Evolutionary conservation across 2,113 vertebrate genomes (phyloP).

Genomic region (Ifrita kowaldi): DNA sequence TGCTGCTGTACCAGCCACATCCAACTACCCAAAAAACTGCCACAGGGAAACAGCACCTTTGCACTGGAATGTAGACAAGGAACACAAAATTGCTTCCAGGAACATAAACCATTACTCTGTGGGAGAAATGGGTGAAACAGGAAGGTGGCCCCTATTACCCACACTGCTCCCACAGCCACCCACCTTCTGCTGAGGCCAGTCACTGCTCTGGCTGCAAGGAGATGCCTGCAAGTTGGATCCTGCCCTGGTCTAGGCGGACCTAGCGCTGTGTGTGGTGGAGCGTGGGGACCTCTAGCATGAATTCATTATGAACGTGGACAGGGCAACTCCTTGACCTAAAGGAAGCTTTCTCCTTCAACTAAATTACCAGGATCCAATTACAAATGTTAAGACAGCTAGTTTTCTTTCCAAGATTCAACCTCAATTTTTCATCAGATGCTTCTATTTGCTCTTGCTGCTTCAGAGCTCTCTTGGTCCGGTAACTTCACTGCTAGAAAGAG

Average conservation of each 20-base stretch:
- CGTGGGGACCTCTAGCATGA: not conserved
- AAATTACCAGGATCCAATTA: not conserved
- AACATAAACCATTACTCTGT: not conserved
- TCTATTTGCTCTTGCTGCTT: not conserved
- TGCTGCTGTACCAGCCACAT: not conserved
- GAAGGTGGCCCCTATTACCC: not conserved
- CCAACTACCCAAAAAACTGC: not conserved
- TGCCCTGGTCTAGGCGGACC: not conserved
- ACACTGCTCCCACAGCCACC: not conserved
- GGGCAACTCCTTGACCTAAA: not conserved
- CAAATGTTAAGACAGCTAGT: not conserved
- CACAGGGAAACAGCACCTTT: not conserved
- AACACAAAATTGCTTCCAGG: not conserved
- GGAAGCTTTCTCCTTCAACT: not conserved
- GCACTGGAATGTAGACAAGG: accelerated
- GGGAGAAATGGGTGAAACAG: not conserved
- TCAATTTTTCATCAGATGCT: not conserved
- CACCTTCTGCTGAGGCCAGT: not conserved
- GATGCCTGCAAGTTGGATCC: not conserved
- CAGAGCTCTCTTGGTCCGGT: not conserved
- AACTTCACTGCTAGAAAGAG: not conserved
- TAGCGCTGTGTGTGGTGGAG: accelerated
- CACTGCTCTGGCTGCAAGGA: not conserved
- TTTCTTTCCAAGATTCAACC: not conserved
- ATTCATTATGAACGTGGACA: not conserved